Evolutionary conservation across 2,888 invertebrate genomes (phyloP).

Genomic region (Stenoptilia bipunctidactyla): DNA sequence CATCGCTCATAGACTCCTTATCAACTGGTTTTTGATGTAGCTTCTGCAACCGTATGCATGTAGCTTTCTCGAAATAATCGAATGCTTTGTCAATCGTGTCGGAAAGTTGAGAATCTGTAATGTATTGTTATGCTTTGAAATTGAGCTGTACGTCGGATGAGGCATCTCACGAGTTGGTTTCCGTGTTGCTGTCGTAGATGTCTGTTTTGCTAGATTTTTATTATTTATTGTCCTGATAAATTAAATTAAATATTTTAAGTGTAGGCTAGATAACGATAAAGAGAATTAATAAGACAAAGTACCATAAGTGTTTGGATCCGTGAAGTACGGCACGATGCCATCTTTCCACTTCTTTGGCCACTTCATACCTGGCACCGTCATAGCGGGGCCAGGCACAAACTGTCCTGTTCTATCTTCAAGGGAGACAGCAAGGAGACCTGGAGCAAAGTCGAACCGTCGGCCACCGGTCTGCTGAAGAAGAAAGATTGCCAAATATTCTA

Average conservation of each 20-base stretch:
- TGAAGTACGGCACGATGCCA: conserved; percentile 50
- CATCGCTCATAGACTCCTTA: conserved; percentile 30
- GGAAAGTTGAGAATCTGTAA: conserved; percentile 32
- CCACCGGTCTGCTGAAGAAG: conserved; percentile 7
- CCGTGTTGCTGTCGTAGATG: too few relatives aligned
- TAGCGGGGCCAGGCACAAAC: background rate
- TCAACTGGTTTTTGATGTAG: conserved; percentile 46
- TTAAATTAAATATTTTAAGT: too few relatives aligned
- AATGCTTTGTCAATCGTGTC: conserved; percentile 41
- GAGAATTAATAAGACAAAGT: too few relatives aligned
- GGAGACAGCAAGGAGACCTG: conserved; percentile 21
- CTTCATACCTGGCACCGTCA: conserved; percentile 6
- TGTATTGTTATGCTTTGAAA: too few relatives aligned
- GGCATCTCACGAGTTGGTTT: too few relatives aligned
- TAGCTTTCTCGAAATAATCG: conserved; percentile 48
- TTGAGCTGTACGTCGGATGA: too few relatives aligned
- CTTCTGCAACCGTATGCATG: conserved; percentile 49
- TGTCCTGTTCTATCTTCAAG: conserved; percentile 8
- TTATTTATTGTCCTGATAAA: too few relatives aligned
- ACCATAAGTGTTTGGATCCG: conserved; percentile 52
- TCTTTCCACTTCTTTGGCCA: conserved; percentile 37
- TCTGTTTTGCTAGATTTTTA: too few relatives aligned
- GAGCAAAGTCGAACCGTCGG: conserved; percentile 38
- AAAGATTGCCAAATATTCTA: too few relatives aligned
- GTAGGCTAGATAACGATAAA: too few relatives aligned